These are phyloP conservation scores for Trissonchulus latispiculum DNA, from an alignment of 2,888 invertebrate genomes.

Conservation along the genomic window DNA sequence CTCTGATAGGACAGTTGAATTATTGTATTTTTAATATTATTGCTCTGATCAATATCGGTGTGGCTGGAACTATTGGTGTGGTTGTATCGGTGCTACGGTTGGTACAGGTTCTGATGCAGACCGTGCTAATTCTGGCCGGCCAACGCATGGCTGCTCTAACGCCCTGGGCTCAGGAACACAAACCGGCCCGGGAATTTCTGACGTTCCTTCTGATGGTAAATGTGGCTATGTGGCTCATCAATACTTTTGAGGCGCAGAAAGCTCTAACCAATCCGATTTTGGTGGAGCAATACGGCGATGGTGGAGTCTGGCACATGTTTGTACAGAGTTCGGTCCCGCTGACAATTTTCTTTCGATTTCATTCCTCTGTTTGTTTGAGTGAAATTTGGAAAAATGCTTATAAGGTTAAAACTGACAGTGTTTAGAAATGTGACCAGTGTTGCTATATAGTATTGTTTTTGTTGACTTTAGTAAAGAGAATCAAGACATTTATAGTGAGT, in stretches of 20 bases:
- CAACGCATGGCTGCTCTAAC: background rate
- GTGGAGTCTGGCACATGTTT: slow-evolving; percentile 58
- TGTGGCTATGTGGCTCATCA: slow-evolving; percentile 57
- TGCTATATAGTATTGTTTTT: no score
- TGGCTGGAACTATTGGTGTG: background rate
- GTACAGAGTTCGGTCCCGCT: slow-evolving; percentile 56
- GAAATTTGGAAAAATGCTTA: slow-evolving; percentile 48
- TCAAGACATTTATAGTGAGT: no score
- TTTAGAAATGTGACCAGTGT: no score
- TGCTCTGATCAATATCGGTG: background rate
- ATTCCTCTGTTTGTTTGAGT: slow-evolving; percentile 53
- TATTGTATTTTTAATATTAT: slow-evolving; percentile 18
- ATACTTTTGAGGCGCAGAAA: slow-evolving; percentile 57
- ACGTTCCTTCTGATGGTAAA: slow-evolving; percentile 58
- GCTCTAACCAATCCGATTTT: slow-evolving; percentile 55
- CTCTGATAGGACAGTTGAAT: slow-evolving; percentile 17
- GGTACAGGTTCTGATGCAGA: slow-evolving; percentile 8
- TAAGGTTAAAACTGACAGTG: slow-evolving; percentile 27
- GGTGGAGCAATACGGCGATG: slow-evolving; percentile 54
- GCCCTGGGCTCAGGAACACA: background rate
- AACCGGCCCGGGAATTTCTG: slow-evolving; percentile 54
- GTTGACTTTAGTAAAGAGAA: no score
- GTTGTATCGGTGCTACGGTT: background rate
- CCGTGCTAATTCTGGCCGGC: slow-evolving; percentile 1
- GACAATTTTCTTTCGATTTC: slow-evolving; percentile 56